phyloP scores from a whole-genome alignment of 2,888 invertebrate genomes.

The Tortrix viridana region DNA sequence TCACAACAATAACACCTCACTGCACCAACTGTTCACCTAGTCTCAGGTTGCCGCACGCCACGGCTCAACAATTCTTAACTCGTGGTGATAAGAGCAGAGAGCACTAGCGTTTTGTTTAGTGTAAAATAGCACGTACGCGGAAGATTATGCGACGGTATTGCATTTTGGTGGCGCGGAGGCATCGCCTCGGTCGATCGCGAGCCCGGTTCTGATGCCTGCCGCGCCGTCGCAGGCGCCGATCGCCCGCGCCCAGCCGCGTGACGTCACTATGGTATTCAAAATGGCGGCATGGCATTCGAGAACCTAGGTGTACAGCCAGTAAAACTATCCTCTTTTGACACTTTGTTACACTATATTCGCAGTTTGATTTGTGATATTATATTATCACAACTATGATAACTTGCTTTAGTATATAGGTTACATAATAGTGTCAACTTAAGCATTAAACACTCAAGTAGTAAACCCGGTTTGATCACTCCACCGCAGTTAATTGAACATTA shows the following conservation, averaged over 20 bases:
- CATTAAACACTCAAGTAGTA: too few species aligned
- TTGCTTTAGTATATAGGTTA: too few species aligned
- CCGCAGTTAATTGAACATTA: too few species aligned
- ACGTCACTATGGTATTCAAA: conserved; percentile 82
- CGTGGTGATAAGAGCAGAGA: conserved; percentile 73
- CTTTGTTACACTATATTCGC: not conserved
- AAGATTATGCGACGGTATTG: conserved; percentile 70
- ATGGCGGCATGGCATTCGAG: conserved; percentile 81
- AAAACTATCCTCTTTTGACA: conserved; percentile 25
- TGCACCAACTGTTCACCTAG: conserved; percentile 53
- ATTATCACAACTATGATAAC: too few species aligned
- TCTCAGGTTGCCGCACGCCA: conserved; percentile 26
- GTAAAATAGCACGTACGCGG: conserved; percentile 65
- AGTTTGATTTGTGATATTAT: too few species aligned
- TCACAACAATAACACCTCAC: conserved; percentile 80
- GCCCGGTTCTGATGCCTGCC: conserved; percentile 73
- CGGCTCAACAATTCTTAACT: conserved; percentile 76
- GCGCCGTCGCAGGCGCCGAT: conserved; percentile 72
- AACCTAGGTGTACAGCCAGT: conserved; percentile 69
- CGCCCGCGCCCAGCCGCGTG: conserved; percentile 77
- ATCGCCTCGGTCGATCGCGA: conserved; percentile 75
- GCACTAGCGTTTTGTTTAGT: conserved; percentile 59
- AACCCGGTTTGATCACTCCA: too few species aligned
- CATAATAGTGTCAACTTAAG: too few species aligned
- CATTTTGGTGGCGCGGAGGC: conserved; percentile 75